Conservation (phyloP, 1,140 invertebrate genomes). For the Drosophila punjabiensis region DNA sequence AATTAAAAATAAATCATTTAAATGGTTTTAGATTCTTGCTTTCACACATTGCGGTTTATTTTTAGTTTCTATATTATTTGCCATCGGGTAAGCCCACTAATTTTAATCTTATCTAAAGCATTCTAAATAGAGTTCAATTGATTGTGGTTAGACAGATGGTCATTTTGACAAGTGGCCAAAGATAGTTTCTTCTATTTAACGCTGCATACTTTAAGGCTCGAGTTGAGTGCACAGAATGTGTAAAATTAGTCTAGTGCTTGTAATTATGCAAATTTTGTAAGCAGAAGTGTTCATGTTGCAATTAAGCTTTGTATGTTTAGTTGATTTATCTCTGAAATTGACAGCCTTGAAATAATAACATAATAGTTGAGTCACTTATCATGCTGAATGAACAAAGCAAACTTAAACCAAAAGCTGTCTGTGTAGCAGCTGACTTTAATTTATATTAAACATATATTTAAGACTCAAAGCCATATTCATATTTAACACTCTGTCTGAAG, state of each 20-base stretch:
- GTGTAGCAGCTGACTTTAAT: neutral
- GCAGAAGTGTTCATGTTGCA: neutral
- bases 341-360: neutral
- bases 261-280: conserved; percentile 14
- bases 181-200: neutral
- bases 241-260: conserved; percentile 1
- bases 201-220: conserved; percentile 37
- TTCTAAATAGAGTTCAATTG: conserved; percentile 7
- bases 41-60: neutral
- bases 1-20: conserved; percentile 28
- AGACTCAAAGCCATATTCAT: neutral
- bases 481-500: neutral
- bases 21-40: neutral
- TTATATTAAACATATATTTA: neutral
- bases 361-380: neutral
- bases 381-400: neutral
- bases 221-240: conserved; percentile 6
- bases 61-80: neutral
- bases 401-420: neutral
- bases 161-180: conserved; percentile 1
- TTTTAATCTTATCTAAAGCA: conserved; percentile 9
- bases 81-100: neutral
- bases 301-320: neutral
- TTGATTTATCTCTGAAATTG: neutral
- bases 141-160: neutral